phyloP scores from a whole-genome alignment of 2,888 invertebrate species.

The Chaetogeoica ovagalla region DNA sequence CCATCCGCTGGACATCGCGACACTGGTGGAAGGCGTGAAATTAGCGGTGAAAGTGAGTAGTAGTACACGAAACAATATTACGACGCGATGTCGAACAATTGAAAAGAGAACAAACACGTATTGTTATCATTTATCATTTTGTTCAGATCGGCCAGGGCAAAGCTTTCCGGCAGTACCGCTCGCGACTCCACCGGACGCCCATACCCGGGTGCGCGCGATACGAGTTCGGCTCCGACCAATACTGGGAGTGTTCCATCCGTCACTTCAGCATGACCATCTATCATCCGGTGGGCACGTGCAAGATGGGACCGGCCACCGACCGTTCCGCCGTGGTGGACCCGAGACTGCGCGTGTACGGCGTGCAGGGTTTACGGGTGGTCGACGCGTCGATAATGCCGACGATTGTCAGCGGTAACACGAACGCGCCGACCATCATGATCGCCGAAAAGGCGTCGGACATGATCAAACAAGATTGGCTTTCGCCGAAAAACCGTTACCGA shows the following conservation, averaged over 20 bases:
- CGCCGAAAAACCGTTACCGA: slow-evolving; percentile 20
- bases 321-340: slow-evolving; percentile 81
- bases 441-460: slow-evolving; percentile 86
- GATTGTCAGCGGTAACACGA: slow-evolving; percentile 85
- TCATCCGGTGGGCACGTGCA: slow-evolving; percentile 84
- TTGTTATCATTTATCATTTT: background rate
- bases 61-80: too few species aligned
- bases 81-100: too few species aligned
- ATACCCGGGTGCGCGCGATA: slow-evolving; percentile 77
- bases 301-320: slow-evolving; percentile 84
- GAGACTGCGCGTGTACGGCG: slow-evolving; percentile 74
- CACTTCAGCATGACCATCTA: slow-evolving; percentile 89
- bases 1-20: slow-evolving; percentile 75
- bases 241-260: slow-evolving; percentile 84
- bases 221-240: slow-evolving; percentile 74
- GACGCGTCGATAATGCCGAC: slow-evolving; percentile 89
- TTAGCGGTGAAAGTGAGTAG: slow-evolving; percentile 56
- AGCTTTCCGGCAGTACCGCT: slow-evolving; percentile 79
- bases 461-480: slow-evolving; percentile 78
- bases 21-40: slow-evolving; percentile 74
- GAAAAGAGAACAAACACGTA: too few species aligned
- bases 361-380: slow-evolving; percentile 77
- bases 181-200: slow-evolving; percentile 73
- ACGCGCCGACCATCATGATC: slow-evolving; percentile 90
- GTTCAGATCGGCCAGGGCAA: slow-evolving; percentile 69